Evolutionary conservation across 2,888 invertebrate genomes (phyloP).

Genomic region (Empis stercorea): DNA sequence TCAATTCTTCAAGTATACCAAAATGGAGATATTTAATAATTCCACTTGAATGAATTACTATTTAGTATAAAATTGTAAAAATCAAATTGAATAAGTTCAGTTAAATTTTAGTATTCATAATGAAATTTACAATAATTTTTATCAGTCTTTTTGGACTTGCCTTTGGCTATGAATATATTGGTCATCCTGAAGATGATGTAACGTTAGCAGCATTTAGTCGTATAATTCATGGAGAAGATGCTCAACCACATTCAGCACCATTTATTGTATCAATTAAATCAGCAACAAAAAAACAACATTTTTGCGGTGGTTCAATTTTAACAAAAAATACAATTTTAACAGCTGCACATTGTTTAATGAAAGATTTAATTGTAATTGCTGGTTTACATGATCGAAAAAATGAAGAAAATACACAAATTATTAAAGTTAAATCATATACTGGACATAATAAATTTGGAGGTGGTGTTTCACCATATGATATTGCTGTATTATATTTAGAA

Average conservation of each 20-base stretch:
- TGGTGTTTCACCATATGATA: conserved; percentile 39
- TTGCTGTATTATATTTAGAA: conserved; percentile 36
- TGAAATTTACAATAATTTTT: too few species aligned
- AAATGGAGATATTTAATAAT: too few species aligned
- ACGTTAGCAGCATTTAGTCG: background rate
- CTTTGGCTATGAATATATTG: background rate
- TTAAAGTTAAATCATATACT: conserved; percentile 16
- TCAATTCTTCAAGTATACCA: too few species aligned
- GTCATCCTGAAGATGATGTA: background rate
- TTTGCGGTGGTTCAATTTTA: conserved; percentile 11
- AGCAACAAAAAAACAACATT: conserved; percentile 1
- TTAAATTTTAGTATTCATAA: too few species aligned
- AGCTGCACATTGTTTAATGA: conserved; percentile 12
- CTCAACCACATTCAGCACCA: conserved; percentile 7
- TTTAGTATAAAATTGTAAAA: too few species aligned
- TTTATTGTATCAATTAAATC: conserved; percentile 9
- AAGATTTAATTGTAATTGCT: conserved; percentile 21
- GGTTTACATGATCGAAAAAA: conserved; percentile 29
- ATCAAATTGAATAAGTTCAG: too few species aligned
- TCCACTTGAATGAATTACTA: too few species aligned
- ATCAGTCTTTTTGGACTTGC: too few species aligned
- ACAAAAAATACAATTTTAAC: conserved; percentile 11
- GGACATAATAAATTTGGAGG: conserved; percentile 29
- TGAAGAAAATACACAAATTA: conserved; percentile 18
- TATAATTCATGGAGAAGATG: conserved; percentile 11